phyloP scores from a whole-genome alignment of 2,113 vertebrate species.

The Plestiodon gilberti region DNA sequence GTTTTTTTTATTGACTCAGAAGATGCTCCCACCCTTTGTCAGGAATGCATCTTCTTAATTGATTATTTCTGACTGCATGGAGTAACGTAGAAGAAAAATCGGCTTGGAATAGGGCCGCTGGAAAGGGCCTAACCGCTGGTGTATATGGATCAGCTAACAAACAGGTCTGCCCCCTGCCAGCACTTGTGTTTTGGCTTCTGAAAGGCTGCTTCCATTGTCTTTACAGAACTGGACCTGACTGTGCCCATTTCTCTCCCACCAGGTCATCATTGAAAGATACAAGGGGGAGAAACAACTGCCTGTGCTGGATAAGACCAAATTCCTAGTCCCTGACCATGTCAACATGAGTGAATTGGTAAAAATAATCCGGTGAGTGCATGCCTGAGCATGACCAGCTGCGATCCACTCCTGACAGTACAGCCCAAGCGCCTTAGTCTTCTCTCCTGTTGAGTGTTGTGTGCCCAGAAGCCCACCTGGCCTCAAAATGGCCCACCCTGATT shows the following conservation, averaged over 20 bases:
- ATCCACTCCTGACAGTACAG: not conserved
- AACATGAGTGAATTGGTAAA: slow-evolving; percentile 99
- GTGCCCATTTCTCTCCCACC: slow-evolving; percentile 21
- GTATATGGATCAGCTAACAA: not conserved
- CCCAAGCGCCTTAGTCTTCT: not conserved
- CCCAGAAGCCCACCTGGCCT: not conserved
- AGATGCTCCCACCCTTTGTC: not conserved
- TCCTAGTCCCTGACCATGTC: slow-evolving; percentile 97
- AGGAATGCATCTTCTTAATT: not conserved
- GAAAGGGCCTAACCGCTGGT: not conserved
- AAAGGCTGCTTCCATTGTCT: not conserved
- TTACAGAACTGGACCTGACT: not conserved
- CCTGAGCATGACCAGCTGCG: not conserved
- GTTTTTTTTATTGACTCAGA: not conserved
- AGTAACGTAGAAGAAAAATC: not conserved
- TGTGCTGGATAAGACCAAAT: slow-evolving; percentile 98
- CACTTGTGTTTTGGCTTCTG: not conserved
- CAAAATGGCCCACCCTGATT: not conserved
- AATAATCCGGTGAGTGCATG: slow-evolving; percentile 90
- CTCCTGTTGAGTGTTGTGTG: not conserved
- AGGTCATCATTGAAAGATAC: slow-evolving; percentile 98
- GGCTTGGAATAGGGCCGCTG: not conserved
- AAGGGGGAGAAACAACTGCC: slow-evolving; percentile 98
- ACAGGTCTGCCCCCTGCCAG: not conserved
- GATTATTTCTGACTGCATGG: not conserved